These are phyloP conservation scores for Synanthedon tipuliformis DNA, from an alignment of 2,888 invertebrate genomes.

Conservation along the genomic window DNA sequence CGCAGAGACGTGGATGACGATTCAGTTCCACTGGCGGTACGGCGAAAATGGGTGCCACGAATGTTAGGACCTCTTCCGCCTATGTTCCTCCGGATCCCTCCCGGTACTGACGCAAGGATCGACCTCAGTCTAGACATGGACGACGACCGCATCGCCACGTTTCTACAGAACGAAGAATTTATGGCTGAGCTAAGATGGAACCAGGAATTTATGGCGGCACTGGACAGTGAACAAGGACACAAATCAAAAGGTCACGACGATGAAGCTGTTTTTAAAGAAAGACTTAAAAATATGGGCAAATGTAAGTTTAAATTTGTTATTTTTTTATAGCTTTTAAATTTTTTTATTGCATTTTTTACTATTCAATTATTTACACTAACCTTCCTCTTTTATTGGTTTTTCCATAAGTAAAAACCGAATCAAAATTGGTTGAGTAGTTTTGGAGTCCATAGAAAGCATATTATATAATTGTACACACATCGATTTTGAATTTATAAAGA, in stretches of 20 bases:
- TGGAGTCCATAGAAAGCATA: too few relatives aligned
- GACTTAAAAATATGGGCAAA: constrained; percentile 86
- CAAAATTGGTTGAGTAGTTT: too few relatives aligned
- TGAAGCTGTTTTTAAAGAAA: constrained; percentile 81
- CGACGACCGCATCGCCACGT: constrained; percentile 87
- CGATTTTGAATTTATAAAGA: background rate
- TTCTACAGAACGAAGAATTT: constrained; percentile 92
- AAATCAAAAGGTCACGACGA: constrained; percentile 67
- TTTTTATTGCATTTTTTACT: too few relatives aligned
- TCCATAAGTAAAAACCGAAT: too few relatives aligned
- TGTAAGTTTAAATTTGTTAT: constrained; percentile 43
- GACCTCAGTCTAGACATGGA: constrained; percentile 75
- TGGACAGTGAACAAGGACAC: constrained; percentile 78
- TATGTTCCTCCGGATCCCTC: constrained; percentile 78
- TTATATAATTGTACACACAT: too few relatives aligned
- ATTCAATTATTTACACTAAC: too few relatives aligned
- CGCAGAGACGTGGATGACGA: constrained; percentile 56
- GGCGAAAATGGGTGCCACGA: constrained; percentile 81
- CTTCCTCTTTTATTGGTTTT: too few relatives aligned
- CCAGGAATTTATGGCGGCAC: constrained; percentile 86
- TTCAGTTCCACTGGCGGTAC: constrained; percentile 49
- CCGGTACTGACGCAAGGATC: constrained; percentile 56
- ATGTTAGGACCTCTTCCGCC: constrained; percentile 82
- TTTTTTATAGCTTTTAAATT: background rate
- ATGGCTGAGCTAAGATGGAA: constrained; percentile 87